Conservation (phyloP, 2,113 vertebrate genomes). For the Mus pahari region DNA sequence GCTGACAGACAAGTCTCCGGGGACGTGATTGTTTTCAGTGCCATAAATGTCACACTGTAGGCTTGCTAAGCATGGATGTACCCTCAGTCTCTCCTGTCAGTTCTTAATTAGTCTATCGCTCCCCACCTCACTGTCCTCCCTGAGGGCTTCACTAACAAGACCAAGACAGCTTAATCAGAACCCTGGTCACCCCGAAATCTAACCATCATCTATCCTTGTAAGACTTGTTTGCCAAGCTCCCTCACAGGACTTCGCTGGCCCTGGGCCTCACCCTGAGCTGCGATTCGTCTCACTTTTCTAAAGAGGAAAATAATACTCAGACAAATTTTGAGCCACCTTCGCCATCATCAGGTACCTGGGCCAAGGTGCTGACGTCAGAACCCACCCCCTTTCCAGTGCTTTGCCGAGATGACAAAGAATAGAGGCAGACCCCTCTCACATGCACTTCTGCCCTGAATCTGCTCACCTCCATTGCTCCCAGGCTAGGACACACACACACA, state of each 20-base stretch:
- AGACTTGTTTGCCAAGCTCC: neutral
- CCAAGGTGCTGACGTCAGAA: neutral
- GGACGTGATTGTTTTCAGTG: neutral
- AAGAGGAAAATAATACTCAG: neutral
- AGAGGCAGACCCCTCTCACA: neutral
- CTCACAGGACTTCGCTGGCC: fast-evolving
- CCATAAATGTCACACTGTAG: fast-evolving
- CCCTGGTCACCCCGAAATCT: neutral
- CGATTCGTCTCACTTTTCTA: neutral
- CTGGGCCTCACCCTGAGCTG: fast-evolving
- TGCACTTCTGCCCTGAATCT: neutral
- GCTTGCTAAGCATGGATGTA: neutral
- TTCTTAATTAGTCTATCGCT: neutral
- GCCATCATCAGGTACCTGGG: neutral
- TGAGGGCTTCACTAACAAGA: neutral
- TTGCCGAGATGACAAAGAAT: neutral
- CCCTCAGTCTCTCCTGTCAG: neutral
- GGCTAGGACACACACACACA: neutral
- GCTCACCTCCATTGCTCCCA: neutral
- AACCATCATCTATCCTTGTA: neutral
- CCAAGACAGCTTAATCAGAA: neutral
- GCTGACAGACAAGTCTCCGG: neutral
- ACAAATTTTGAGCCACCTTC: fast-evolving
- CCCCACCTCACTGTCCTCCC: neutral
- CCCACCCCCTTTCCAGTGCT: neutral